These are phyloP conservation scores for Torymus auratus DNA, from an alignment of 2,888 invertebrate genomes.

Conservation along the genomic window DNA sequence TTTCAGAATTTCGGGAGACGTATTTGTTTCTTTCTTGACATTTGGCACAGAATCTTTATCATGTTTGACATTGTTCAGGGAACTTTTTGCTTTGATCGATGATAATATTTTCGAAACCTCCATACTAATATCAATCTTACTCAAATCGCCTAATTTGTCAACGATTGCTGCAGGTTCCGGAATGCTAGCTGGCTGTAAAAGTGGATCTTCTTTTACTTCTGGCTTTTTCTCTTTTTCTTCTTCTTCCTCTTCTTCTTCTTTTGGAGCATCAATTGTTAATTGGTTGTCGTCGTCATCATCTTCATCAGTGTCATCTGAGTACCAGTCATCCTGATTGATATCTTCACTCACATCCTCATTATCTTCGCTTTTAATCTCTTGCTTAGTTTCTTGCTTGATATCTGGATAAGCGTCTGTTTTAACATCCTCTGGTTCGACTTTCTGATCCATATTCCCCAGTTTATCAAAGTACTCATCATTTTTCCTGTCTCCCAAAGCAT, in stretches of 20 bases:
- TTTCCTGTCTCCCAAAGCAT: slow-evolving; percentile 80
- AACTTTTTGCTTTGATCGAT: slow-evolving; percentile 77
- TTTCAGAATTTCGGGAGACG: neutral
- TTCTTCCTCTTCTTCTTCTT: slow-evolving; percentile 82
- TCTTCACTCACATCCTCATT: slow-evolving; percentile 65
- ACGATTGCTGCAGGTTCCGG: slow-evolving; percentile 79
- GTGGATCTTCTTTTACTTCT: slow-evolving; percentile 56
- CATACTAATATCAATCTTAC: slow-evolving; percentile 85
- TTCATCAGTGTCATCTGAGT: slow-evolving; percentile 85
- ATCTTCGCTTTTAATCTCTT: slow-evolving; percentile 73
- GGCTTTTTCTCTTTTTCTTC: slow-evolving; percentile 56
- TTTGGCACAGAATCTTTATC: slow-evolving; percentile 53
- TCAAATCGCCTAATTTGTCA: slow-evolving; percentile 83
- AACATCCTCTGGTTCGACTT: too few relatives aligned
- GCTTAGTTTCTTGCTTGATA: too few relatives aligned
- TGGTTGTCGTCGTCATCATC: slow-evolving; percentile 73
- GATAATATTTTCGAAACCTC: slow-evolving; percentile 84
- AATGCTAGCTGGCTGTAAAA: slow-evolving; percentile 69
- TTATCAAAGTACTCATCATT: too few relatives aligned
- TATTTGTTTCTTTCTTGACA: slow-evolving; percentile 44
- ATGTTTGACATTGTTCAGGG: slow-evolving; percentile 53
- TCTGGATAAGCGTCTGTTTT: too few relatives aligned
- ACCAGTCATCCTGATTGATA: slow-evolving; percentile 81
- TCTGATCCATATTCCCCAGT: too few relatives aligned
- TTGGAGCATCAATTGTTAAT: slow-evolving; percentile 84